A percentile compares a stretch with the other conserved stretches of the same genome.
Evolutionary conservation across 1,140 invertebrate genomes (phyloP).

Genomic region (Ceratosolen solmsi): DNA sequence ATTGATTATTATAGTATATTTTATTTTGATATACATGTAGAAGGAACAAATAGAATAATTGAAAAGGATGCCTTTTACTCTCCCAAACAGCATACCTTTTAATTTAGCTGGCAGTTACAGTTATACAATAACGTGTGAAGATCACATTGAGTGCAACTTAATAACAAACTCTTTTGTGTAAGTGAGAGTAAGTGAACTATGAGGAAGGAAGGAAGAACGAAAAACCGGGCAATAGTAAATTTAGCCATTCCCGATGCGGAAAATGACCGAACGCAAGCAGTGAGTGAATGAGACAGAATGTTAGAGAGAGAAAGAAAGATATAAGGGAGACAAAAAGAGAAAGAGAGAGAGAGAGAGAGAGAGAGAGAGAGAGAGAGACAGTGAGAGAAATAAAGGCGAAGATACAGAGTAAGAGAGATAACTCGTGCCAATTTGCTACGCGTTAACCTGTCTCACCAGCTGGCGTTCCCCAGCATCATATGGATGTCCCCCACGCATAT

Average conservation of each 20-base stretch:
- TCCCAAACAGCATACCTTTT: too few species aligned
- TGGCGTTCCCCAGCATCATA: constrained; percentile 55
- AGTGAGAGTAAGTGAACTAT: not conserved
- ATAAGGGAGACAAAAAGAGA: not conserved
- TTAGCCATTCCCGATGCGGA: constrained; percentile 45
- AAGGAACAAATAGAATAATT: too few species aligned
- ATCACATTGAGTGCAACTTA: constrained; percentile 21
- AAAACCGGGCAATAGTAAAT: constrained; percentile 38
- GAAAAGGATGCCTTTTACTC: too few species aligned
- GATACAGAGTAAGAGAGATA: constrained; percentile 20
- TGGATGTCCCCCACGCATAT: constrained; percentile 37
- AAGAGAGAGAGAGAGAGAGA: constrained; percentile 14
- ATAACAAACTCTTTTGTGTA: constrained; percentile 33
- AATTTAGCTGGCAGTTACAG: too few species aligned
- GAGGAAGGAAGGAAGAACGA: constrained; percentile 15
- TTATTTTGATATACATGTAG: too few species aligned
- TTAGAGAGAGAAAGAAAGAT: not conserved
- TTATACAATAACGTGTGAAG: not conserved
- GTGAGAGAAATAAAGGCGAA: not conserved
- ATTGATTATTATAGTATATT: too few species aligned
- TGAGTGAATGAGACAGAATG: too few species aligned
- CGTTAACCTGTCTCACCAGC: constrained; percentile 61
- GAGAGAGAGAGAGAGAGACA: not conserved
- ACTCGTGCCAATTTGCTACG: constrained; percentile 61
- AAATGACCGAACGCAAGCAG: constrained; percentile 55